These are phyloP conservation scores for Epinephelus coioides DNA, from an alignment of 2,797 vertebrate genomes.

Conservation along the genomic window DNA sequence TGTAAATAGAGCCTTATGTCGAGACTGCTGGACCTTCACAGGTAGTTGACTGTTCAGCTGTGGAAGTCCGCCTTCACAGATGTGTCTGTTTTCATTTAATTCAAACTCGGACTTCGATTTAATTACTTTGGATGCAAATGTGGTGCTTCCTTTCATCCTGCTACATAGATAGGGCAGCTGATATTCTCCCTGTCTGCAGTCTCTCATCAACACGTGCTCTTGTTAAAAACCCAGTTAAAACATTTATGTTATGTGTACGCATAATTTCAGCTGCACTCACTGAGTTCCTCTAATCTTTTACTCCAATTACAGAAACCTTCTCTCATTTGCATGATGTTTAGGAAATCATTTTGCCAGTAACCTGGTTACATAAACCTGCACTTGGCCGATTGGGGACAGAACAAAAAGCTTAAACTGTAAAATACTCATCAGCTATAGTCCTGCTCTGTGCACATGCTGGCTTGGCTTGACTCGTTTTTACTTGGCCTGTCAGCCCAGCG, in stretches of 20 bases:
- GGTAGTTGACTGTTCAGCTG: background rate
- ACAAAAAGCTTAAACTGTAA: no score
- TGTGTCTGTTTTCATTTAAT: slow-evolving; percentile 1
- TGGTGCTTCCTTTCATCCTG: slow-evolving; percentile 1
- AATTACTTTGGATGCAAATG: slow-evolving; percentile 6
- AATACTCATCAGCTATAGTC: background rate
- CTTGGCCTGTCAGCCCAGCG: no score
- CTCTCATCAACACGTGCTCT: background rate
- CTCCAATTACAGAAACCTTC: background rate
- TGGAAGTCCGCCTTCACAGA: background rate
- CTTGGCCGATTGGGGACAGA: no score
- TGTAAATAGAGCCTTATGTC: background rate
- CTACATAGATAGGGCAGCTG: background rate
- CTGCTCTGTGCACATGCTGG: no score
- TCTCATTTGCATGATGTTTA: background rate
- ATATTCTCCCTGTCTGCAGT: background rate
- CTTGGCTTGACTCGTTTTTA: no score
- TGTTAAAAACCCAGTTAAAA: background rate
- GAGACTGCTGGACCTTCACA: background rate
- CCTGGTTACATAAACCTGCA: background rate
- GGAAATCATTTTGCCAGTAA: background rate
- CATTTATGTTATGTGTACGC: background rate
- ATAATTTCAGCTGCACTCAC: background rate
- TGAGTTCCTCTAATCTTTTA: background rate
- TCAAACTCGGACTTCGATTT: background rate